Evolutionary conservation across 1,140 invertebrate species (phyloP), one percentile per base, ranked within the genome.

Genomic region (Drosophila sp.): DNA sequence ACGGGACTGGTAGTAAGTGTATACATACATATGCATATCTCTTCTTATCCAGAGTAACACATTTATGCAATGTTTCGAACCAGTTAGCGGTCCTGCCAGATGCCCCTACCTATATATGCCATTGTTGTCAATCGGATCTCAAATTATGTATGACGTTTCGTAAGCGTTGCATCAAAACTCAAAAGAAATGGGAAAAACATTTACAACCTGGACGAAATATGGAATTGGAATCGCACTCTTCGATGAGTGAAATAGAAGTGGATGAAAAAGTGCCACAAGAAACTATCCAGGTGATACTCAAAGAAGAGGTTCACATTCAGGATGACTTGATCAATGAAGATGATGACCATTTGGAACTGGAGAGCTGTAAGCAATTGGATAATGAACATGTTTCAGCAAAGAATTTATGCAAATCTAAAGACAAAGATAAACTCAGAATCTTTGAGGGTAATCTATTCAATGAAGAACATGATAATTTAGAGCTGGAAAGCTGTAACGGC

Each of bases 71-170:
- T 35, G 10, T 38, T 58, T n/a, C 7, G 55, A 25, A 32, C 7
- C 11, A 84, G 82, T 63, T 85, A n/a, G 23, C 10, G 7, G 6
- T 44, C 41, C 11, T 54, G 23, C 23, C 50, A 7, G 33, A 86
- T 64, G 74, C 60, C 0, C 74, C 81, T 5, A 54, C 4, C 1
- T 75, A 60, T 1, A 86, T 86, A 27, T 86, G 83, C 25, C 38
- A 58, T 4, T 69, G 79, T 56, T 86, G 83, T 47, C 76, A 86
- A 35, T 60, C 72, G 11, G 83, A 86, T 47, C 70, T 86, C 0
- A 68, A 66, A 57, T 29, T 60, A 10, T 67, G 64, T 7, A 54
- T 86, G 50, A 63, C 83, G 0, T 86, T 86, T 44, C 79, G 83
- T 0, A 73, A 61, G 10, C 55, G 78, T 4, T 87, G 76, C 30